A percentile compares a stretch with the other conserved stretches of the same genome.
phyloP scores from a whole-genome alignment of 2,888 invertebrate genomes.

The Drepanosiphum platanoidis region DNA sequence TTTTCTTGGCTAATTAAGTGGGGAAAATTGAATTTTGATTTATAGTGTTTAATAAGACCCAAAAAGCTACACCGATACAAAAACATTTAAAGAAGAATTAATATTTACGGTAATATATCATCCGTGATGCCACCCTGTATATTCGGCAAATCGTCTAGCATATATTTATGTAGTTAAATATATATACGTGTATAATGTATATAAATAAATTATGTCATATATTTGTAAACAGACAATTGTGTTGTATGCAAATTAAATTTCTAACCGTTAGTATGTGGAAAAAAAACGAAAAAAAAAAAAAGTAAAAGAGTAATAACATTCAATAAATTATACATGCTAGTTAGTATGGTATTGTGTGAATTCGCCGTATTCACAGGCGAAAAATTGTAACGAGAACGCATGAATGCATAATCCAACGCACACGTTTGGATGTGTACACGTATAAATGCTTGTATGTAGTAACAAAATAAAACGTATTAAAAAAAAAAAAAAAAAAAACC shows the following conservation, averaged over 20 bases:
- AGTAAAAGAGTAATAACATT: background rate
- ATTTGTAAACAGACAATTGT: slow-evolving; percentile 1
- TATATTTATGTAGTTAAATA: background rate
- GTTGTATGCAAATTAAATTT: background rate
- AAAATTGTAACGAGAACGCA: background rate
- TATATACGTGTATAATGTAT: background rate
- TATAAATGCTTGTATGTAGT: background rate
- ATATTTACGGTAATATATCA: no score
- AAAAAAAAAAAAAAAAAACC: no score
- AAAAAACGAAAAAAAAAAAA: background rate
- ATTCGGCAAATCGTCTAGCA: background rate
- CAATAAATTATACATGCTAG: background rate
- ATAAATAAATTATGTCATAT: background rate
- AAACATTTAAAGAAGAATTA: no score
- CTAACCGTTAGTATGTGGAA: background rate
- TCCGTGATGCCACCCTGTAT: no score
- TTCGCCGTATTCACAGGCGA: background rate
- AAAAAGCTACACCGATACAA: no score
- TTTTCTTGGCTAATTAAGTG: no score
- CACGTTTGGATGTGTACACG: background rate
- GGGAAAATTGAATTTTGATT: no score
- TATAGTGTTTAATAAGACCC: no score
- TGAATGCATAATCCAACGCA: background rate
- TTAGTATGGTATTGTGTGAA: background rate
- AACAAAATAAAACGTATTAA: background rate